Percentiles rank a stretch among this genome's conserved stretches.
These are phyloP conservation scores for Pogoniulus pusillus DNA, from an alignment of 2,797 vertebrate genomes.

Conservation along the genomic window DNA sequence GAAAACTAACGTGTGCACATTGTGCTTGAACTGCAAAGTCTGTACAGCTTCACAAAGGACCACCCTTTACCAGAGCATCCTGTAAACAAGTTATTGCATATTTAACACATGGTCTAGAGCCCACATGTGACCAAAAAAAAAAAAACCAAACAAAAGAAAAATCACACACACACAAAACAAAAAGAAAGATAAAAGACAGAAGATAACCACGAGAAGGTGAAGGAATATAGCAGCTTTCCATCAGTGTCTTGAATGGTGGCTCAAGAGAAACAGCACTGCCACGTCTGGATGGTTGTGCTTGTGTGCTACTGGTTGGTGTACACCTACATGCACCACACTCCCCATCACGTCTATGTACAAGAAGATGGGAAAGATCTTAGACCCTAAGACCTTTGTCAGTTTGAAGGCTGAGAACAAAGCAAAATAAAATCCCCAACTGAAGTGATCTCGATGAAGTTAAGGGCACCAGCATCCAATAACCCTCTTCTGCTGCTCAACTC, in stretches of 20 bases:
- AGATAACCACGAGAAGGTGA: constrained; percentile 65
- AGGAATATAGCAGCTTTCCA: constrained; percentile 83
- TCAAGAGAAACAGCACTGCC: constrained; percentile 48
- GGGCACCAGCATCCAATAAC: not conserved
- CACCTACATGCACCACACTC: constrained; percentile 8
- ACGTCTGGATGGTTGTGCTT: constrained; percentile 83
- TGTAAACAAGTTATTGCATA: constrained; percentile 99
- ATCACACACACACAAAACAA: too few species aligned
- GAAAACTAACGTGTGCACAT: constrained; percentile 95
- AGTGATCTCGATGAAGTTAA: not conserved
- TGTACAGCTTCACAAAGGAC: constrained; percentile 87
- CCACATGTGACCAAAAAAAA: constrained; percentile 74
- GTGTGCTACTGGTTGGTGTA: constrained; percentile 43
- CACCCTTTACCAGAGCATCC: constrained; percentile 78
- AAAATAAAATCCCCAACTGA: not conserved
- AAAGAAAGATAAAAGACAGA: constrained; percentile 56
- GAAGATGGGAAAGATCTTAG: not conserved
- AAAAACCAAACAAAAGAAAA: constrained; percentile 66
- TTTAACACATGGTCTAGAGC: constrained; percentile 85
- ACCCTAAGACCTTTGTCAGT: not conserved
- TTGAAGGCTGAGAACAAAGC: not conserved
- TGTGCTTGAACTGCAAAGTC: constrained; percentile 96
- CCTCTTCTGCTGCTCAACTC: not conserved
- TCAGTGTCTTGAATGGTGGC: constrained; percentile 75
- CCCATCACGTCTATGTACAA: not conserved